Evolutionary conservation across 2,888 invertebrate species (phyloP), one percentile per base, ranked within the genome.

Genomic region (Latrodectus hesperus): DNA sequence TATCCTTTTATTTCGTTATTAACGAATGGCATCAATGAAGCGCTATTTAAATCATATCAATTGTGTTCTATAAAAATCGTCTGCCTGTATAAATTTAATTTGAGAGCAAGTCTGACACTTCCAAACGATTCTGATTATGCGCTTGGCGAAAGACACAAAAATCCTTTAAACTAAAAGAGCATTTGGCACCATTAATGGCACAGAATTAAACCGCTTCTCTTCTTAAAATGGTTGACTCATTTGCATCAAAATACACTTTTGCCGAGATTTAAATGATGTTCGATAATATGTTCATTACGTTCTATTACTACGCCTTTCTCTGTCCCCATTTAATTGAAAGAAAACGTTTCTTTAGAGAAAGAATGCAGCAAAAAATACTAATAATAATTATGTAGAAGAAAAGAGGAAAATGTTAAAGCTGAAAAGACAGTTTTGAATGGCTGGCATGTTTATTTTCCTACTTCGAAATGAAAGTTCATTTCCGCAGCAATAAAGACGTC

Each of bases 181-280:
- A 79, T 79, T 79, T 68, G 49, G 53, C 70, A 71, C 16, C 60
- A 17, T 79, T 70, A 64, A 17, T 12, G 14, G 17, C 49, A 8
- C 14, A 14, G 70, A 82, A 65, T 75, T 51, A 75, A 52, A 16
- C 52, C 73, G 16, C 51, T 82, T 75, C 9, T 75, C 12, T 17
- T 22, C 60, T 12, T 67, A 22, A n/a, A 17, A 11, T 9, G 38
- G 68, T 49, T 49, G n/a, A n/a, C 64, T 73, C 64, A 84, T 84
- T 84, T 84, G 77, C 84, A 84, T 84, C 65, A 84, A 84, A 84
- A 84, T 84, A 82, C 82, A 82, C 68, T 70, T 81, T 67, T 16
- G 17, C 52, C 53, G 73, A 65, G 80, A 52, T 53, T 71, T 70
- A 71, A 70, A 55, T 53, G 67, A 67, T 75, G 75, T 55, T 75